A percentile compares a stretch with the other conserved stretches of the same genome.
phyloP scores from a whole-genome alignment of 1,140 invertebrate genomes.

The Drosophila guanche region DNA sequence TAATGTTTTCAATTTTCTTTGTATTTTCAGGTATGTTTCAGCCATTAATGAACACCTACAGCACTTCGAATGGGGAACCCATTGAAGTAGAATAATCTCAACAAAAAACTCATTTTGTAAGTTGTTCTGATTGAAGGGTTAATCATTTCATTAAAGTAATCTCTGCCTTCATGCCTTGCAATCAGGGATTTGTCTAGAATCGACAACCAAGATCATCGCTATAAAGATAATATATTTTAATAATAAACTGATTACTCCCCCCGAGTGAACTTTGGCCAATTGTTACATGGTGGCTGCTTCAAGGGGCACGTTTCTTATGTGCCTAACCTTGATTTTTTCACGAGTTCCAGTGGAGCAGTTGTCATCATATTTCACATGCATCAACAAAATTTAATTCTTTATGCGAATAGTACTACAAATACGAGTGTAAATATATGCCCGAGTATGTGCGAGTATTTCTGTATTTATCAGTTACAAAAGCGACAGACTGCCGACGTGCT shows the following conservation, averaged over 20 bases:
- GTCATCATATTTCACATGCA: constrained; percentile 67
- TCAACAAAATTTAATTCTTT: constrained; percentile 55
- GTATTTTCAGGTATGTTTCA: constrained; percentile 53
- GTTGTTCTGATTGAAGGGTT: no score
- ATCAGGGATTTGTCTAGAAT: constrained; percentile 19
- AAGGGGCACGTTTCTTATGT: constrained; percentile 63
- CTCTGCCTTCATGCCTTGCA: constrained; percentile 5
- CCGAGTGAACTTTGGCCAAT: constrained; percentile 32
- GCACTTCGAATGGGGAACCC: no score
- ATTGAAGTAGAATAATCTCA: no score
- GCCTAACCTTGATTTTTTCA: constrained; percentile 73
- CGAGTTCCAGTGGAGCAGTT: constrained; percentile 20
- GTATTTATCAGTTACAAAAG: constrained; percentile 72
- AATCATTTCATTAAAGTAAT: no score
- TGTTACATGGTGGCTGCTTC: constrained; percentile 7
- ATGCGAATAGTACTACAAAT: no score
- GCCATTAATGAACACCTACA: no score
- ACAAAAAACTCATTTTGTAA: no score
- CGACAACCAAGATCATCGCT: constrained; percentile 42
- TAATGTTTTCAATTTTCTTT: constrained; percentile 28
- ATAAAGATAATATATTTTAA: constrained; percentile 19
- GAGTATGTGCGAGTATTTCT: neutral
- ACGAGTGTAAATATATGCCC: no score
- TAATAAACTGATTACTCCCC: constrained; percentile 17
- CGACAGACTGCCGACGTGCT: constrained; percentile 53